Conservation (phyloP, 2,888 invertebrate genomes). For the Callyntrura sp. region DNA sequence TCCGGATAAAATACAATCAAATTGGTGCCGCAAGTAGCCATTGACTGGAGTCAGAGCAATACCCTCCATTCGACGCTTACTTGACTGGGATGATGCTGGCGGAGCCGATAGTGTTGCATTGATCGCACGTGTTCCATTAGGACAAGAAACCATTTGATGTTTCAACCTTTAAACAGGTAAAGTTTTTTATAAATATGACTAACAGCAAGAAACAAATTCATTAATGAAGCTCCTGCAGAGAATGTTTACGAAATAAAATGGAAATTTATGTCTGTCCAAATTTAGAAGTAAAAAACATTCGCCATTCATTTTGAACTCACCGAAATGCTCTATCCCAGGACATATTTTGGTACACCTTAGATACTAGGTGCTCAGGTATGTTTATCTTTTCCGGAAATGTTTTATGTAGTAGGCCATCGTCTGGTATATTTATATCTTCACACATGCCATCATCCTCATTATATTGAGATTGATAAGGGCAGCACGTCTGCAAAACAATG, state of each 20-base stretch:
- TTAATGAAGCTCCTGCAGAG: neutral
- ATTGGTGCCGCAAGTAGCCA: conserved; percentile 78
- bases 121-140: conserved; percentile 71
- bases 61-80: neutral
- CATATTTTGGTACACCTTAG: conserved; percentile 53
- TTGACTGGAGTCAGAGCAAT: conserved; percentile 51
- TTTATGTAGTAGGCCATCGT: neutral
- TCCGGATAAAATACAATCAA: conserved; percentile 80
- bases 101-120: conserved; percentile 52
- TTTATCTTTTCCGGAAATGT: conserved; percentile 58
- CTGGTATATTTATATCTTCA: neutral
- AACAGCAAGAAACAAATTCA: neutral
- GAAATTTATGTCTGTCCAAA: too few relatives aligned
- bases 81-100: neutral
- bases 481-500: conserved; percentile 63
- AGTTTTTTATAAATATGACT: neutral
- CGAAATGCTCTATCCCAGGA: conserved; percentile 48
- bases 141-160: conserved; percentile 65
- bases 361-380: conserved; percentile 56
- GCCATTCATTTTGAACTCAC: neutral
- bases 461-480: conserved; percentile 63
- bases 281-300: neutral
- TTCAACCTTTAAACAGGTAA: conserved; percentile 40
- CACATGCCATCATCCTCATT: conserved; percentile 55
- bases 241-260: neutral